phyloP scores from a whole-genome alignment of 2,113 vertebrate genomes.

The Syngnathus scovelli region DNA sequence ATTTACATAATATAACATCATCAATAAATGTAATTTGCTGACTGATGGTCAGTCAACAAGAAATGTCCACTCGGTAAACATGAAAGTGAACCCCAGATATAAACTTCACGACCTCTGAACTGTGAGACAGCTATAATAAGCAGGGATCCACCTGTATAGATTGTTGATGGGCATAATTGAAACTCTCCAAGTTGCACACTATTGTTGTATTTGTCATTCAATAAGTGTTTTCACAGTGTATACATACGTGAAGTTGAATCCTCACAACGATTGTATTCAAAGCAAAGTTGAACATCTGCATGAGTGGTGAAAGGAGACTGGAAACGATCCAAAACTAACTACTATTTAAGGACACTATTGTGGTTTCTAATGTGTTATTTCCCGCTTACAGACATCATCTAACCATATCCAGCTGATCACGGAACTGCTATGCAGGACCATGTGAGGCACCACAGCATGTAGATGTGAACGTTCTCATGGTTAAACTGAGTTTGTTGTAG shows the following conservation, averaged over 20 bases:
- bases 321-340: constrained; percentile 5
- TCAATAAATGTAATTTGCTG: too few relatives aligned
- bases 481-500: constrained; percentile 50
- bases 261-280: constrained; percentile 49
- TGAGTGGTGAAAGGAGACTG: neutral
- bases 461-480: constrained; percentile 43
- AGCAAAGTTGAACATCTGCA: constrained; percentile 11
- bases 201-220: neutral
- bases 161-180: too few relatives aligned
- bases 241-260: neutral
- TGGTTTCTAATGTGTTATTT: constrained; percentile 19
- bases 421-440: constrained; percentile 16
- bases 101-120: too few relatives aligned
- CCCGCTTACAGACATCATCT: constrained; percentile 2
- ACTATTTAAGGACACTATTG: neutral
- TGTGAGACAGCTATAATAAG: too few relatives aligned
- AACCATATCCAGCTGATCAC: neutral
- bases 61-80: too few relatives aligned
- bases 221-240: neutral
- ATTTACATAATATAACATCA: too few relatives aligned
- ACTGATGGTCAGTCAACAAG: too few relatives aligned
- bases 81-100: too few relatives aligned
- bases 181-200: neutral
- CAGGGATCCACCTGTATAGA: too few relatives aligned
- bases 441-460: constrained; percentile 22